Evolutionary conservation across 2,113 vertebrate species (phyloP), one percentile per base, ranked within the genome.

Genomic region (Sturnus vulgaris): DNA sequence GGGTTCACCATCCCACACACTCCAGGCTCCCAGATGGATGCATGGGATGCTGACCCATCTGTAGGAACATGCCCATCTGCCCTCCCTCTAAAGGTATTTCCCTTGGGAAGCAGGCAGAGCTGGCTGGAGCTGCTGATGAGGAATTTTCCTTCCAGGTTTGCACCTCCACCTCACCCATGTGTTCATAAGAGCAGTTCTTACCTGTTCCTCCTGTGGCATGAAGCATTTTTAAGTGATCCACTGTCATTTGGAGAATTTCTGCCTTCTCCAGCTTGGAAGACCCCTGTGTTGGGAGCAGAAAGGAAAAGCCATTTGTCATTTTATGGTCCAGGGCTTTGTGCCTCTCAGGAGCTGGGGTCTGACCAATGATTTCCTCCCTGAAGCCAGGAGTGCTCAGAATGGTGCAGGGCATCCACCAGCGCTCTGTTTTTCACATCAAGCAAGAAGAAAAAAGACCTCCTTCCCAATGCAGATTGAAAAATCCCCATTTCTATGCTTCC

Each of bases 261-360:
- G 99, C 99, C 95, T 99, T 99, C 97, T 99, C 99, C 96, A 99
- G 96, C 95, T 99, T 99, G 42, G 99, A 99, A 39, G 99, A 99
- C 19, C 99, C 99, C 99, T 99, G 97, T 63, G 69, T 39, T 71
- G 14, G 56, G 73, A 90, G 90, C 77, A 95, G 57, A 59, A 56
- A 87, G 49, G 64, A 80, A 73, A 46, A 81, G 46, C 20, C 40
- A 20, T 63, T 69, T 17, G 28, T 86, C 22, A 68, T 66, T 81
- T 94, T 44, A 68, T 33, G 33, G 35, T 28, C 35, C 55, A 23
- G 30, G 37, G 28, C 12, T 69, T 76, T 69, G 46, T 63, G 63
- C 27, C 56, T 56, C 61, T 60, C 44, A 46, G 60, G 28, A 76
- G 22, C 33, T 3, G 1, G 4, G 9, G 28, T 78, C 37, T 83